Evolutionary conservation across 2,888 invertebrate species (phyloP).

Genomic region (Lasioglossum calceatum): DNA sequence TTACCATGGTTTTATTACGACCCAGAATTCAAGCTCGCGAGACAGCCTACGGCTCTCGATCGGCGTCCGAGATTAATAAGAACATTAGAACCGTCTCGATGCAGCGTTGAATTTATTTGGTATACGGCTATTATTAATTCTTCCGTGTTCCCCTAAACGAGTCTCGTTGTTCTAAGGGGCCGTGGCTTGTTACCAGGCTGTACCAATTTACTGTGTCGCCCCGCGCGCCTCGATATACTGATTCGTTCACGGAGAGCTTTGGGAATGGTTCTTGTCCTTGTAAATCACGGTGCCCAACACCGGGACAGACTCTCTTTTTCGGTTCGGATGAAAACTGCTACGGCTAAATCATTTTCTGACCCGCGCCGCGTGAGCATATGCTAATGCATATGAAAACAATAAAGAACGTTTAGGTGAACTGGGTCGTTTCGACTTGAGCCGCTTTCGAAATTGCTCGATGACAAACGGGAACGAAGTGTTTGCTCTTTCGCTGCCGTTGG

Average conservation of each 20-base stretch:
- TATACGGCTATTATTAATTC: constrained; percentile 52
- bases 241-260: constrained; percentile 23
- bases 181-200: constrained; percentile 41
- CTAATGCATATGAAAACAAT: background rate
- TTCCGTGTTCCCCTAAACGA: background rate
- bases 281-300: constrained; percentile 41
- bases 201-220: constrained; percentile 49
- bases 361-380: too few species aligned
- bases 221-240: constrained; percentile 16
- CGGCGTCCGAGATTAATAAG: constrained; percentile 49
- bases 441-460: background rate
- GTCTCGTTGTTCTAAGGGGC: constrained; percentile 36
- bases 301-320: background rate
- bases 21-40: constrained; percentile 47
- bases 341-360: constrained; percentile 20
- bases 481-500: background rate
- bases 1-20: constrained; percentile 54
- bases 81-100: constrained; percentile 30
- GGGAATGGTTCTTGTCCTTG: constrained; percentile 41
- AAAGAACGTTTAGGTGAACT: background rate
- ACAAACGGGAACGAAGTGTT: background rate
- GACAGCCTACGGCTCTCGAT: constrained; percentile 27
- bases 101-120: constrained; percentile 25
- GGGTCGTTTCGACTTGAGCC: background rate
- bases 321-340: background rate